Evolutionary conservation across 2,113 vertebrate species (phyloP).

Genomic region (Pygoscelis adeliae): DNA sequence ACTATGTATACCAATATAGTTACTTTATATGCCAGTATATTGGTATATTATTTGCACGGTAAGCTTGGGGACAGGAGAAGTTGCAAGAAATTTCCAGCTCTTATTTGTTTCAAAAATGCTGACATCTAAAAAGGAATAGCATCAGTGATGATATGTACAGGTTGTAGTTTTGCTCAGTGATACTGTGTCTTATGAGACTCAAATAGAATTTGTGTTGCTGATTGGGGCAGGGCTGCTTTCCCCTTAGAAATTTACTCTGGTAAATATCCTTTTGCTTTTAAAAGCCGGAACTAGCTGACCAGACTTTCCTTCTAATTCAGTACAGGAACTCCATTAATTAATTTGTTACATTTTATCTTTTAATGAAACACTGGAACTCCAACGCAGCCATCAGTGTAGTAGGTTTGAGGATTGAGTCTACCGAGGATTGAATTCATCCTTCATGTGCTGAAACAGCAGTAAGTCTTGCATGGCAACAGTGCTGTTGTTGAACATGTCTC

Average conservation of each 20-base stretch:
- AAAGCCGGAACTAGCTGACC: not conserved
- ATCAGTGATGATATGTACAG: not conserved
- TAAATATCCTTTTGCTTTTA: not conserved
- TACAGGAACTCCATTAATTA: not conserved
- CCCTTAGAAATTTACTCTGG: not conserved
- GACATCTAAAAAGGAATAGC: not conserved
- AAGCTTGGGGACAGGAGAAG: not conserved
- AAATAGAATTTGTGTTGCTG: not conserved
- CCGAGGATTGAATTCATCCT: not conserved
- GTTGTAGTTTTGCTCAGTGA: not conserved
- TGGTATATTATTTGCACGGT: not conserved
- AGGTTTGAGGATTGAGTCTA: not conserved
- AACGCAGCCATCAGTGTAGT: not conserved
- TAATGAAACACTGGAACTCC: not conserved
- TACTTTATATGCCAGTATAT: not conserved
- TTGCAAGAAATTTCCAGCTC: not conserved
- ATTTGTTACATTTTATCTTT: not conserved
- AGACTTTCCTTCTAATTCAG: not conserved
- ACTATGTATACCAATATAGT: not conserved
- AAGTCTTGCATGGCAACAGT: not conserved
- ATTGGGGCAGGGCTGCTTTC: not conserved
- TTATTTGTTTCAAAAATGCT: not conserved
- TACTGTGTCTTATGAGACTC: not conserved
- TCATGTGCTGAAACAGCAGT: constrained; percentile 38
- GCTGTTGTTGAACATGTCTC: not conserved